Percentiles rank a stretch among this genome's conserved stretches.
phyloP scores from a whole-genome alignment of 2,113 vertebrate genomes.

The Charina bottae region DNA sequence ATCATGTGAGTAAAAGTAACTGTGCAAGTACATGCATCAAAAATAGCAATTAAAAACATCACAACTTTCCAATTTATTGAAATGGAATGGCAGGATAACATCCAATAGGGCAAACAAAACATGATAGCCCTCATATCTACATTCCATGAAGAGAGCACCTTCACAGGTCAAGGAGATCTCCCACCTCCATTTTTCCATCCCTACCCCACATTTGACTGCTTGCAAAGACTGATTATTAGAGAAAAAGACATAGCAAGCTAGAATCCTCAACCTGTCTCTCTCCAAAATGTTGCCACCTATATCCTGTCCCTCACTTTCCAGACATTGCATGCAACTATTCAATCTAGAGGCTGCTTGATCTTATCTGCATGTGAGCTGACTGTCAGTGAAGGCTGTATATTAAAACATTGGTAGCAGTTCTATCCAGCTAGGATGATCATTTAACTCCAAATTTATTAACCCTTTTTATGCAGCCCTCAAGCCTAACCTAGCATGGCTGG shows the following conservation, averaged over 20 bases:
- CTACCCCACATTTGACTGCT: constrained; percentile 58
- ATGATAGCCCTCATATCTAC: background rate
- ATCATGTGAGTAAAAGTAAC: background rate
- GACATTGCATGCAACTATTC: constrained; percentile 74
- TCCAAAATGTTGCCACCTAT: constrained; percentile 69
- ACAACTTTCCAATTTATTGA: background rate
- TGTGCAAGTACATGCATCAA: background rate
- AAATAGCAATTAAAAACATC: background rate
- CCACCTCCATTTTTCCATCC: background rate
- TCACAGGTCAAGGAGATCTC: too few relatives aligned
- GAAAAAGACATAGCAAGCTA: constrained; percentile 69
- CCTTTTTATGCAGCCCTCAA: constrained; percentile 81
- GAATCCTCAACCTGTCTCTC: constrained; percentile 65
- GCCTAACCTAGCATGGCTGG: constrained; percentile 80
- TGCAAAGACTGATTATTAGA: constrained; percentile 64
- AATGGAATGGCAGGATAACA: background rate
- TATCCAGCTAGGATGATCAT: constrained; percentile 84
- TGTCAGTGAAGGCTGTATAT: constrained; percentile 83
- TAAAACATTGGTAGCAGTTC: constrained; percentile 84
- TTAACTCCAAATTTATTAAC: constrained; percentile 89
- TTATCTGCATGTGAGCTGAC: constrained; percentile 84
- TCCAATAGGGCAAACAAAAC: background rate
- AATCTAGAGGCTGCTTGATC: constrained; percentile 83
- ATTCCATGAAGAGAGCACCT: background rate
- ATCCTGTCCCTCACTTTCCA: constrained; percentile 77